phyloP scores from a whole-genome alignment of 2,888 invertebrate genomes.

The Steromphala cineraria region DNA sequence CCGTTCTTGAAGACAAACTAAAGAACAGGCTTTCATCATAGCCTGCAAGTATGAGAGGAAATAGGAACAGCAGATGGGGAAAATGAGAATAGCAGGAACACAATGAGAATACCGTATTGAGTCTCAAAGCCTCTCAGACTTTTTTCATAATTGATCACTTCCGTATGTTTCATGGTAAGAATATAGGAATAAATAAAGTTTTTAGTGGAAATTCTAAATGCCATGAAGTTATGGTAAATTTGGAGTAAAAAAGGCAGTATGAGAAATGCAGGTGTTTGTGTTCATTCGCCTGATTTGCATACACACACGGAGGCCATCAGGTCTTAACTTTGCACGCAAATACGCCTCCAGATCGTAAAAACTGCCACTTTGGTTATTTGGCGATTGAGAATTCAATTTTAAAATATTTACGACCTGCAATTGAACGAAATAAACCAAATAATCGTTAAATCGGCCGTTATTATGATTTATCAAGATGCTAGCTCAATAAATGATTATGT shows the following conservation, averaged over 20 bases:
- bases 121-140: not conserved
- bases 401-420: conserved; percentile 15
- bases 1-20: not conserved
- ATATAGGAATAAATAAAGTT: conserved; percentile 11
- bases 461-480: conserved; percentile 11
- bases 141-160: conserved; percentile 1
- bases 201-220: conserved; percentile 14
- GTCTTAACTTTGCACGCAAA: not conserved
- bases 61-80: not conserved
- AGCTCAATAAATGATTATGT: not conserved
- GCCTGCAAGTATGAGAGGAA: not conserved
- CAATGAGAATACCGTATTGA: not conserved
- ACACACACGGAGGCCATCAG: not conserved
- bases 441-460: conserved; percentile 15
- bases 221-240: conserved; percentile 17
- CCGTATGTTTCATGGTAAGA: conserved; percentile 13
- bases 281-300: not conserved
- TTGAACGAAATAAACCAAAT: conserved; percentile 15
- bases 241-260: not conserved
- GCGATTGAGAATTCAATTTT: conserved; percentile 12
- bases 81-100: not conserved
- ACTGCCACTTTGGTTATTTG: conserved; percentile 3
- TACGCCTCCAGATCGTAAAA: not conserved
- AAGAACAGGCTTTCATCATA: conserved; percentile 7
- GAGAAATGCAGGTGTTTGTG: no score